Evolutionary conservation across 1,140 invertebrate genomes (phyloP).

Genomic region (Lucilia cuprina): DNA sequence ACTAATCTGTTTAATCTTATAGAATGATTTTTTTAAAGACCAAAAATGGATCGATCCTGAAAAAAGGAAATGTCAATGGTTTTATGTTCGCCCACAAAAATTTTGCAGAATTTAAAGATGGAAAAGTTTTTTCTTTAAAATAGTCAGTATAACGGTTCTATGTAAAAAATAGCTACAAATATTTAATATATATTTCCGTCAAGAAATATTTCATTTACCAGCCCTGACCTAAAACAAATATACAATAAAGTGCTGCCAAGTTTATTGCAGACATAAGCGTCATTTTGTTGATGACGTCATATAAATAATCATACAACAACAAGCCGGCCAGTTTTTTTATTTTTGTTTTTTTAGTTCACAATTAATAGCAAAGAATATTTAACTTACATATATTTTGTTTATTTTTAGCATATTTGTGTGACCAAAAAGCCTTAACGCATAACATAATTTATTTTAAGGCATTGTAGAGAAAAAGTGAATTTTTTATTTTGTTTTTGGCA

Average conservation of each 20-base stretch:
- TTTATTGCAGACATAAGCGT: not conserved
- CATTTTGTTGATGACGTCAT: not conserved
- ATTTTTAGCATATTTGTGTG: not conserved
- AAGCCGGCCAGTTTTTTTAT: conserved; percentile 5
- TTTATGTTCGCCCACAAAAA: no score
- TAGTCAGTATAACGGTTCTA: no score
- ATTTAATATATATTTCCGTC: no score
- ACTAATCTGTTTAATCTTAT: no score
- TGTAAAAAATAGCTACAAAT: no score
- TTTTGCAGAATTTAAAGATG: no score
- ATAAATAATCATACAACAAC: conserved; percentile 10
- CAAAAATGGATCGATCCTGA: no score
- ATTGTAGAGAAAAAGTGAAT: not conserved
- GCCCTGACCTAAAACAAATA: no score
- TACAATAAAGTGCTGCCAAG: not conserved
- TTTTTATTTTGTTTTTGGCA: not conserved
- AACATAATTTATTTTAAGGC: conserved; percentile 8
- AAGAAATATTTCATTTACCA: no score
- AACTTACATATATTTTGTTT: not conserved
- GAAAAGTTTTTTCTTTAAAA: no score
- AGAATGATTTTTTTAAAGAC: no score
- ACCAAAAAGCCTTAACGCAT: not conserved
- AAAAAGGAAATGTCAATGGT: no score
- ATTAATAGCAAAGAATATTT: not conserved
- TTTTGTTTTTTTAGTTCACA: not conserved